Conservation (phyloP, 2,888 invertebrate species). For the Molanna angustata region DNA sequence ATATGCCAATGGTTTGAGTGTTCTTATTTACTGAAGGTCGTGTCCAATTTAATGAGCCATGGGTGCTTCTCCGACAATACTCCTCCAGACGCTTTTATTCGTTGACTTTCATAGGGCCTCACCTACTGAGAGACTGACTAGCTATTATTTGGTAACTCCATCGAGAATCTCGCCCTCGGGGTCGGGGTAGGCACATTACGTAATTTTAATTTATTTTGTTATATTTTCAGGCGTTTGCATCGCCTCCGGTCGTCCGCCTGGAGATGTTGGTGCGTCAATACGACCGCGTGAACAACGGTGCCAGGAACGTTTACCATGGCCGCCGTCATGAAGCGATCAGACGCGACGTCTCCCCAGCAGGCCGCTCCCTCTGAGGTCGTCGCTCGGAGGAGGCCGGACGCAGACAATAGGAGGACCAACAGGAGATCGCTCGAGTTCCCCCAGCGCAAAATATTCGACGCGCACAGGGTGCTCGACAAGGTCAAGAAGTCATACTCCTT, state of each 20-base stretch:
- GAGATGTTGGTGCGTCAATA: slow-evolving; percentile 14
- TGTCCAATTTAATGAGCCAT: no score
- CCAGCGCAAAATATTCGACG: slow-evolving; percentile 32
- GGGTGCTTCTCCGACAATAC: no score
- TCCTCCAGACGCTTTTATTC: no score
- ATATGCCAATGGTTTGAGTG: no score
- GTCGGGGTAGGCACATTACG: background rate
- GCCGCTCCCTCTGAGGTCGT: slow-evolving; percentile 34
- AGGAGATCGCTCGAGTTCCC: slow-evolving; percentile 53
- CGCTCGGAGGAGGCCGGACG: background rate
- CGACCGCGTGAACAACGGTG: slow-evolving; percentile 1
- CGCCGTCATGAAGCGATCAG: slow-evolving; percentile 25
- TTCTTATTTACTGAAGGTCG: no score
- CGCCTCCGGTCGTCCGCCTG: slow-evolving; percentile 12
- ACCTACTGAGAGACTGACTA: no score
- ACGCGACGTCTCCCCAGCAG: slow-evolving; percentile 14
- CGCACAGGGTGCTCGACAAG: slow-evolving; percentile 22
- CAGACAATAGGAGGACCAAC: slow-evolving; percentile 44
- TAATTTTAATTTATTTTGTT: background rate
- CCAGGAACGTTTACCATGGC: background rate
- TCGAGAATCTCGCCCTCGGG: no score
- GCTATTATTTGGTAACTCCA: no score
- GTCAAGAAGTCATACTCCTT: slow-evolving; percentile 32
- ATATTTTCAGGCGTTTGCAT: slow-evolving; percentile 19
- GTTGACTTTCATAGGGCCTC: no score